These are phyloP conservation scores for Griposia aprilina DNA, from an alignment of 2,888 invertebrate genomes.

Conservation along the genomic window DNA sequence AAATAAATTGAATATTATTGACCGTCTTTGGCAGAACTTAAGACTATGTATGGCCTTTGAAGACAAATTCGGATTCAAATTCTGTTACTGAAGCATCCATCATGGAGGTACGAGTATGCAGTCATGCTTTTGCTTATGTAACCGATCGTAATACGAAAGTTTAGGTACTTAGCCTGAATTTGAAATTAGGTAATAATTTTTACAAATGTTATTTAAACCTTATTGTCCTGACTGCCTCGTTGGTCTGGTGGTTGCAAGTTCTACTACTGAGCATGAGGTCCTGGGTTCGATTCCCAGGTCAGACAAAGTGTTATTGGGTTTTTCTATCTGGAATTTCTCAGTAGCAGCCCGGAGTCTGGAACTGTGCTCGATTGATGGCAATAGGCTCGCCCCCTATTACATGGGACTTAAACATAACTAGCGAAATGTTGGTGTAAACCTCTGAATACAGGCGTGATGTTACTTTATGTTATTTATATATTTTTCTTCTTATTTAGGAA, in stretches of 20 bases:
- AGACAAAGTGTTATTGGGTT: too few species aligned
- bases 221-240: too few species aligned
- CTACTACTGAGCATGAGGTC: too few species aligned
- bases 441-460: neutral
- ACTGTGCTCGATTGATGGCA: neutral
- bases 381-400: neutral
- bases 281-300: too few species aligned
- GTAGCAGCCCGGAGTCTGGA: neutral
- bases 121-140: neutral
- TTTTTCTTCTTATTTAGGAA: neutral
- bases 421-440: neutral
- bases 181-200: neutral
- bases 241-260: too few species aligned
- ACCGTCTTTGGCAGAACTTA: neutral
- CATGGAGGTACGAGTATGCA: too few species aligned
- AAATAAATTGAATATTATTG: slow-evolving; percentile 7
- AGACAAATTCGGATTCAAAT: neutral
- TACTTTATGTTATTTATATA: neutral
- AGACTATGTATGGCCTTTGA: neutral
- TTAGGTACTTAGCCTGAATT: neutral
- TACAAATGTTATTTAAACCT: neutral
- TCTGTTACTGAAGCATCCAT: neutral
- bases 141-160: neutral
- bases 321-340: too few species aligned
- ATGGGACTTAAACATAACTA: neutral